phyloP scores from a whole-genome alignment of 2,888 invertebrate genomes.

The Dasysyrphus tricinctus region DNA sequence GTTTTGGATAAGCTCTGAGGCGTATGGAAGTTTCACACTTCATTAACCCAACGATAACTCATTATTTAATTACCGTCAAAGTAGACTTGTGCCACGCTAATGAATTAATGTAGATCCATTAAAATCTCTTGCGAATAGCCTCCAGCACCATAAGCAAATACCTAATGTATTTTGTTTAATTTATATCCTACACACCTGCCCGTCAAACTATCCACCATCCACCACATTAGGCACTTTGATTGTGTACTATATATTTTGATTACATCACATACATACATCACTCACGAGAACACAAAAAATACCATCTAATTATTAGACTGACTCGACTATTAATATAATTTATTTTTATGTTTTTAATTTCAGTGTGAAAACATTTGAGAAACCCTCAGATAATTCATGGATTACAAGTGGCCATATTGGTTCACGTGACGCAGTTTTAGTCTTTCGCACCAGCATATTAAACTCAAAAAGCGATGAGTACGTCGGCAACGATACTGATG shows the following conservation, averaged over 20 bases:
- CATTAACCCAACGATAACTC: slow-evolving; percentile 13
- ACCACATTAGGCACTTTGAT: slow-evolving; percentile 5
- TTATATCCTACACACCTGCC: neutral
- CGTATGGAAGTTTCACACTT: slow-evolving; percentile 35
- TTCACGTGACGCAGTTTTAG: slow-evolving; percentile 87
- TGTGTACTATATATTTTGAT: slow-evolving; percentile 4
- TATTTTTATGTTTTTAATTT: slow-evolving; percentile 34
- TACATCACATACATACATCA: neutral
- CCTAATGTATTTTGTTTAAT: neutral
- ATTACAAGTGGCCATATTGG: slow-evolving; percentile 86
- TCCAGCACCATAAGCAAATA: slow-evolving; percentile 17
- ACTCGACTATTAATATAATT: neutral
- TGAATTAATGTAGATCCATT: slow-evolving; percentile 15
- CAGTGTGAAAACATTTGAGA: slow-evolving; percentile 71
- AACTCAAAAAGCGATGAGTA: slow-evolving; percentile 79
- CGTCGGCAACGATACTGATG: slow-evolving; percentile 23
- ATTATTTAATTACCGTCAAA: slow-evolving; percentile 6
- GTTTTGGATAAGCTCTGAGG: neutral
- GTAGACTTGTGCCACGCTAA: neutral
- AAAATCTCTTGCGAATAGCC: slow-evolving; percentile 36
- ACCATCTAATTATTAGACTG: neutral
- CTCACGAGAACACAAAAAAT: neutral
- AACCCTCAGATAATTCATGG: slow-evolving; percentile 82
- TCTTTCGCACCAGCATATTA: slow-evolving; percentile 87
- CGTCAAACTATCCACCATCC: neutral